These are phyloP conservation scores for Nicator chloris DNA, from an alignment of 2,113 vertebrate species.

Conservation along the genomic window DNA sequence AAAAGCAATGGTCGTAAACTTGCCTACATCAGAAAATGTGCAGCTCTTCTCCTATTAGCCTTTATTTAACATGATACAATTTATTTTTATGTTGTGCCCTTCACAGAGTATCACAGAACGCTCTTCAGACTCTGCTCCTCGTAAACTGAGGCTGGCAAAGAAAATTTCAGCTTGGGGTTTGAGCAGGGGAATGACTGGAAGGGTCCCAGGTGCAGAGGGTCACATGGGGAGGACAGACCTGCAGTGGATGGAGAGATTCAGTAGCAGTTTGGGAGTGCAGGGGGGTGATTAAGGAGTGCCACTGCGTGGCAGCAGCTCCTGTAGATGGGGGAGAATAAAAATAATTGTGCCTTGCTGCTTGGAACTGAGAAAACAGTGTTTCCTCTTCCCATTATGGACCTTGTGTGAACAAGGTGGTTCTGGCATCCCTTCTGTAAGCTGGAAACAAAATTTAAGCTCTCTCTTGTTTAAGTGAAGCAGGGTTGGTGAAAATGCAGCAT, in stretches of 20 bases:
- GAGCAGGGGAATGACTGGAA: not conserved
- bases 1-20: not conserved
- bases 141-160: not conserved
- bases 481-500: not conserved
- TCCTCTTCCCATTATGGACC: not conserved
- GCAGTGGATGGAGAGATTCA: not conserved
- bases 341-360: not conserved
- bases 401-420: not conserved
- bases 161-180: not conserved
- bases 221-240: not conserved
- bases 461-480: not conserved
- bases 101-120: conserved; percentile 20
- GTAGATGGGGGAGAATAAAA: not conserved
- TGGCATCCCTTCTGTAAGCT: not conserved
- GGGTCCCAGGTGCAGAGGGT: not conserved
- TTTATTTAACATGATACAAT: conserved; percentile 21
- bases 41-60: conserved; percentile 8
- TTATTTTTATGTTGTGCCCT: conserved; percentile 62
- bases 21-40: not conserved
- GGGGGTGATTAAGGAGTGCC: not conserved
- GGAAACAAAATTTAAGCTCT: not conserved
- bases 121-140: not conserved
- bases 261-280: not conserved
- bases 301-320: not conserved
- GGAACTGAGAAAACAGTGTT: not conserved